Evolutionary conservation across 1,140 invertebrate genomes (phyloP).

Genomic region (Trichonephila inaurata): DNA sequence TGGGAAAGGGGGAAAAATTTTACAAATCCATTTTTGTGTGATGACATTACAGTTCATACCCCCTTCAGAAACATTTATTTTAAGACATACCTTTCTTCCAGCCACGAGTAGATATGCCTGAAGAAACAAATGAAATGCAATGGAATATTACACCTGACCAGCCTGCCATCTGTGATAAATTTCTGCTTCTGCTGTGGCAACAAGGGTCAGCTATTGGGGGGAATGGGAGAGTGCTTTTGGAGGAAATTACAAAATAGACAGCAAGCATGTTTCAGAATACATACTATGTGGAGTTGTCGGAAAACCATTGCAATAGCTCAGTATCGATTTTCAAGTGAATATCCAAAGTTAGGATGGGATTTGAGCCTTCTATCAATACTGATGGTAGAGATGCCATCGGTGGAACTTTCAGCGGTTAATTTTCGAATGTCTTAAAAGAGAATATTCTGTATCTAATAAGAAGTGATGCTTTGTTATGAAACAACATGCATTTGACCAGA

Average conservation of each 20-base stretch:
- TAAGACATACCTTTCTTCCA: not conserved
- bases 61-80: not conserved
- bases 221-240: conserved; percentile 62
- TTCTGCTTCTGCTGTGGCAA: conserved; percentile 68
- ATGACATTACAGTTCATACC: not conserved
- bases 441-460: too few species aligned
- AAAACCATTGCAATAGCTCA: conserved; percentile 37
- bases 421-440: too few species aligned
- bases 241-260: conserved; percentile 42
- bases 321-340: not conserved
- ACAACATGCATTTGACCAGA: too few species aligned
- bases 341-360: not conserved
- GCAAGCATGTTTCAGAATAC: conserved; percentile 51
- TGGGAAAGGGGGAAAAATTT: too few species aligned
- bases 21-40: too few species aligned
- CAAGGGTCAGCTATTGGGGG: conserved; percentile 49
- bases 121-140: conserved; percentile 54
- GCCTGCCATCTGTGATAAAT: conserved; percentile 52
- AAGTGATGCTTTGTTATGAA: too few species aligned
- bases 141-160: conserved; percentile 53
- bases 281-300: conserved; percentile 11
- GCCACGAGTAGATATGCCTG: conserved; percentile 7
- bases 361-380: not conserved
- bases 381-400: not conserved
- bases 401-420: not conserved